Base-by-base conservation (phyloP, 2,888 invertebrate genomes). In the Frankliniella fusca region DNA sequence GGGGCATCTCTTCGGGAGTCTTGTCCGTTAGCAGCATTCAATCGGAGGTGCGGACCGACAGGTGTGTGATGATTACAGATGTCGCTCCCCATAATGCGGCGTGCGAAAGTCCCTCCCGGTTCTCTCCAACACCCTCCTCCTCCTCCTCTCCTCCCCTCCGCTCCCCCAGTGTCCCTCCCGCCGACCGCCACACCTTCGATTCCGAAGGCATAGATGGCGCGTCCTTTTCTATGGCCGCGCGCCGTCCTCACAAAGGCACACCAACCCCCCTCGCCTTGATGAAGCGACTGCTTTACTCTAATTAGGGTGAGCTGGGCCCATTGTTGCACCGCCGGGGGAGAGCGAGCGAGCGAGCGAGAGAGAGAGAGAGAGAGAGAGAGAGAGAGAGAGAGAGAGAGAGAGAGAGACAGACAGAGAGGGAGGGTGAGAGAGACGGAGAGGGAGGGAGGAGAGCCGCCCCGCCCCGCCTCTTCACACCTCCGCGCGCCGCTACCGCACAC, bases 381-480 rank as follows among this genome's bases (percentile, higher is more conserved):
- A 18, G 54, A 54, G 15, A 54, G 54, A 38, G n/a, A 20, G 70
- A 70, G 70, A 23, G 70, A 70, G 70, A 70, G n/a, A 23, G n/a
- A 9, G 50, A 15, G 10, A 9, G 50, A 15, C 50, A 15, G 50
- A 9, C 10, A 15, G 10, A 15, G 10, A 15, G 50, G 10, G 50
- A 50, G 50, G 9, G 50, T 9, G 50, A 50, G 50, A 9, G 50
- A 50, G 50, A 50, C 50, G 50, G 50, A 50, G 10, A 50, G 50
- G 50, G 9, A 15, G n/a, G n/a, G 38, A 38, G 38, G 38, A 38
- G 38, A 38, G 38, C 38, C 38, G 5, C 38, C 38, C n/a, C n/a
- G 54, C 11, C 65, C n/a, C 70, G n/a, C 70, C 70, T 70, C 70
- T 70, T 70, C 70, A 70, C 70, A 70, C 70, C 70, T 70, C 70